These are phyloP conservation scores for Pelmatolapia mariae DNA, from an alignment of 2,113 vertebrate genomes.

Conservation along the genomic window DNA sequence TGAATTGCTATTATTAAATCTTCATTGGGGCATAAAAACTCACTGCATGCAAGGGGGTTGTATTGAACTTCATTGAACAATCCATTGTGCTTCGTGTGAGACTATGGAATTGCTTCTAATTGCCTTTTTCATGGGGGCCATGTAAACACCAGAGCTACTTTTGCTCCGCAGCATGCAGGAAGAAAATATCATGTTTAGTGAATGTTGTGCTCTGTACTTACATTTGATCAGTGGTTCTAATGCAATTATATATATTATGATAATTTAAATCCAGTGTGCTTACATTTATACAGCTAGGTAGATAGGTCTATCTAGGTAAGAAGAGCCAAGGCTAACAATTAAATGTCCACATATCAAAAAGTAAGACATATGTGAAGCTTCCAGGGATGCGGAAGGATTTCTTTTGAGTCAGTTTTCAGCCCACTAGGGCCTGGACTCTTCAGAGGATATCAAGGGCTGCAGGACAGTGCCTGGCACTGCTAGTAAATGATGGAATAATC, in stretches of 20 bases:
- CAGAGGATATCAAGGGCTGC: slow-evolving; percentile 38
- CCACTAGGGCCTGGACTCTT: slow-evolving; percentile 33
- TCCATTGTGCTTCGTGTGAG: slow-evolving; percentile 1
- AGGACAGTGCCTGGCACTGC: slow-evolving; percentile 37
- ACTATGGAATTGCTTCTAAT: slow-evolving; percentile 40
- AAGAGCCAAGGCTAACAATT: background rate
- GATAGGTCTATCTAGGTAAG: background rate
- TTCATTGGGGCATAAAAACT: slow-evolving; percentile 38
- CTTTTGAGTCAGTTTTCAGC: slow-evolving; percentile 28
- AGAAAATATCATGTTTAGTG: background rate
- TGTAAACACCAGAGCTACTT: background rate
- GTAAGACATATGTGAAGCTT: slow-evolving; percentile 56
- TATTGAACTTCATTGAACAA: slow-evolving; percentile 44
- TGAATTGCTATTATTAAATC: slow-evolving; percentile 44
- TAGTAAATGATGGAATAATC: slow-evolving; percentile 64
- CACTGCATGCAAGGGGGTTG: background rate
- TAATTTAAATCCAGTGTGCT: background rate
- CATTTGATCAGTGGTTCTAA: background rate
- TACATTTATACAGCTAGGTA: background rate
- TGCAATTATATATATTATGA: background rate
- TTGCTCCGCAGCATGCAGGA: slow-evolving; percentile 3
- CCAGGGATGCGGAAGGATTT: slow-evolving; percentile 52
- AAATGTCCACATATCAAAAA: slow-evolving; percentile 17
- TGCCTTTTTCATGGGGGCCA: slow-evolving; percentile 28
- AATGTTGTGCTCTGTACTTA: background rate